These are phyloP conservation scores for Epinotia nisella DNA, from an alignment of 2,888 invertebrate genomes.

Conservation along the genomic window DNA sequence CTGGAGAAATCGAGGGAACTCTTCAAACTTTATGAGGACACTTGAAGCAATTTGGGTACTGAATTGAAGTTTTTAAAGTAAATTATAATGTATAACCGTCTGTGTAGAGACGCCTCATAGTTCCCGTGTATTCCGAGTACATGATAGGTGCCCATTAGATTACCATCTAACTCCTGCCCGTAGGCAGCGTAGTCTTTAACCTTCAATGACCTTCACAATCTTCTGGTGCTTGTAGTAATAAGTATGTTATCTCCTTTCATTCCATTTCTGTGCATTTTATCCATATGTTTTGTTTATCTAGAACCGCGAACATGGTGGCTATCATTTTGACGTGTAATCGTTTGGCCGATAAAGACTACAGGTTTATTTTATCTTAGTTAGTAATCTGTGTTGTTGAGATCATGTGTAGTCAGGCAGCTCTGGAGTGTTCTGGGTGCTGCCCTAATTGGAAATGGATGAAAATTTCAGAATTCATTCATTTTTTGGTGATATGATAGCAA, in stretches of 20 bases:
- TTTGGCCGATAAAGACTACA: constrained; percentile 31
- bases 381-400: constrained; percentile 33
- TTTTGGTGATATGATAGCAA: too few relatives aligned
- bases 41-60: too few relatives aligned
- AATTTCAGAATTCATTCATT: too few relatives aligned
- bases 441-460: too few relatives aligned
- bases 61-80: too few relatives aligned
- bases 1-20: too few relatives aligned
- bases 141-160: constrained; percentile 30
- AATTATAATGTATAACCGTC: constrained; percentile 26
- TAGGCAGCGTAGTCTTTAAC: constrained; percentile 54
- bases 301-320: constrained; percentile 27
- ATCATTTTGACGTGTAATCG: constrained; percentile 30
- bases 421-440: constrained; percentile 8
- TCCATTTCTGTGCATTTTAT: constrained; percentile 73
- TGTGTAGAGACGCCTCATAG: constrained; percentile 28
- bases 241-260: constrained; percentile 73
- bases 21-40: too few relatives aligned
- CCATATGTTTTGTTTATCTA: constrained; percentile 46
- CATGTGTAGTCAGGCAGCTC: constrained; percentile 31
- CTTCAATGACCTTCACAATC: constrained; percentile 67
- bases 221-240: constrained; percentile 82
- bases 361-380: constrained; percentile 37
- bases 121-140: constrained; percentile 27
- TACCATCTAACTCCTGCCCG: constrained; percentile 17